Conservation (phyloP, 2,888 invertebrate genomes). For the Serrognathus titanus region DNA sequence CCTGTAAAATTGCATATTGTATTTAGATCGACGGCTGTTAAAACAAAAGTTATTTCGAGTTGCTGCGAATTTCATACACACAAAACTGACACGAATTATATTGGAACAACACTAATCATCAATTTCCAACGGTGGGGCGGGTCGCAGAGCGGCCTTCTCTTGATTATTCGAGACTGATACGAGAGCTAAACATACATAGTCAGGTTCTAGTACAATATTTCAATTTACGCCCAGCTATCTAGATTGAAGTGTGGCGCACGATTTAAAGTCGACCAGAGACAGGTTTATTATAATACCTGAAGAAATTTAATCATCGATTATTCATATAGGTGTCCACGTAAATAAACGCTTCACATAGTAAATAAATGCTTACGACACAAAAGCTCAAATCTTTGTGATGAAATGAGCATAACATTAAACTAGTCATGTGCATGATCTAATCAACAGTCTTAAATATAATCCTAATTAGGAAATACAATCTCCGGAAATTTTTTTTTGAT, state of each 20-base stretch:
- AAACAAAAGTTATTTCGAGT: conserved; percentile 1
- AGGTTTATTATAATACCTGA: not conserved
- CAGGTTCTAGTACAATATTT: conserved; percentile 38
- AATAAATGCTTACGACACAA: no score
- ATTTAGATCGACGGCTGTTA: conserved; percentile 12
- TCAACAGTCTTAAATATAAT: no score
- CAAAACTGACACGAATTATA: conserved; percentile 18
- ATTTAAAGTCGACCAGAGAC: conserved; percentile 8
- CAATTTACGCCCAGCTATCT: conserved; percentile 39
- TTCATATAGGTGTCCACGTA: no score
- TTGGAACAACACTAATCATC: conserved; percentile 17
- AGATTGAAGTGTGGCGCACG: conserved; percentile 33
- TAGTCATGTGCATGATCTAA: no score
- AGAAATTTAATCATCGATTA: no score
- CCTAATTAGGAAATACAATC: no score
- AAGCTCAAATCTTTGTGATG: no score
- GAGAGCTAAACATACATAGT: conserved; percentile 33
- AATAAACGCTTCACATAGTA: no score
- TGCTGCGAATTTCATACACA: conserved; percentile 8
- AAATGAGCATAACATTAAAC: no score
- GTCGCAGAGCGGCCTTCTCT: conserved; percentile 23
- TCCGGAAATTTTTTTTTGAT: no score
- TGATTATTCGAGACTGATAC: conserved; percentile 36
- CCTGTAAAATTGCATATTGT: conserved; percentile 7
- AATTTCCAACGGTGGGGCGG: conserved; percentile 31